Base-by-base conservation (phyloP, 2,888 invertebrate genomes). In the Lycaena phlaeas region DNA sequence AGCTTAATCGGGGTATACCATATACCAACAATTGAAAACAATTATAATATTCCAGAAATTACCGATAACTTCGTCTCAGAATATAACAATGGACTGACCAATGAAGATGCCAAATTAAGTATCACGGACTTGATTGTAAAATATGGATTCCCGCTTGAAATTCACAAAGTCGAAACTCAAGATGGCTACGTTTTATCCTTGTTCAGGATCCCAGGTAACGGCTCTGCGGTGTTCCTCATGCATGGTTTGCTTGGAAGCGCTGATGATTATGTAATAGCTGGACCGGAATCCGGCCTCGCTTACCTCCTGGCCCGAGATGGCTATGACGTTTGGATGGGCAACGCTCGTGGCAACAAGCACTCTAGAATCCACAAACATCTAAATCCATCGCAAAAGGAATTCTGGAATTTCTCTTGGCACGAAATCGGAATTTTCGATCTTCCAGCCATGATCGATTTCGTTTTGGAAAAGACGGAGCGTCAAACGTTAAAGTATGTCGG, bases 301-400 rank as follows among this genome's bases (percentile, higher is more conserved):
- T 87, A 79, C 48, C 54, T 86, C 1, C 61, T 92, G 1, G 85
- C 89, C 0, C 85, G 87, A 28, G 69, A 82, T 38, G 90, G 90
- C 3, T 91, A 88, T 53, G 92, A 92, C 51, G 90, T 92, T 0
- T 95, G 94, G 94, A 65, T 95, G 66, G 90, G 91, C 0, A 95
- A 94, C 63, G 87, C 87, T 3, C 86, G 95, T 1, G 95, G 95
- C 3, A 92, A 89, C 58, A 86, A 85, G n/a, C 89, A 90, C 61
- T 87, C 88, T 1, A 72, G 85, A 7, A 68, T 62, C 4, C 92
- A 92, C 57, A 51, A 58, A 1, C 56, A 61, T 0, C 46, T 75
- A 59, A 50, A 67, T 1, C 65, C 84, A 0, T 56, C 56, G 0
- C 68, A 86, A 4, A 52, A 64, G 1, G 56, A 64, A n/a, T 91